Evolutionary conservation across 2,888 invertebrate genomes (phyloP), one percentile per base, ranked within the genome.

Genomic region (Nemapogon koenigi): DNA sequence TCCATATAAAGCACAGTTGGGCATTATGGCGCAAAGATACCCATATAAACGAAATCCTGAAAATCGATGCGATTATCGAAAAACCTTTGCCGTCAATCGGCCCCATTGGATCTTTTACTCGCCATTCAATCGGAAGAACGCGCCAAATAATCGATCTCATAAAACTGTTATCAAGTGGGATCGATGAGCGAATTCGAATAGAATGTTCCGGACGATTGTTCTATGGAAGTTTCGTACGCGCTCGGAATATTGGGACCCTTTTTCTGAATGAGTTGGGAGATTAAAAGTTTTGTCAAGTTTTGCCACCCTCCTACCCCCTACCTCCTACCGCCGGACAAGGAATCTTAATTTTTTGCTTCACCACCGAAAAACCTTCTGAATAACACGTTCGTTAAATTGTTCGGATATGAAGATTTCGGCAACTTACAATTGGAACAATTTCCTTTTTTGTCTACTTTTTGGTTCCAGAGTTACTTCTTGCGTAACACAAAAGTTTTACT

Each of bases 241-340:
- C 19, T 33, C 33, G 19, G 33, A 33, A 33, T 33, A 31, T 31
- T 33, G 33, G 33, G 19, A 19, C 33, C 33, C 33, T 33, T 33
- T 33, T 33, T 33, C 33, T 33, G 19, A 33, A 33, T 33, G 33
- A 33, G 33, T 33, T 33, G 10, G 33, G 19, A 33, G 33, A 33
- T 33, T 33, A 33, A 33, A 33, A 33, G 33, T 33, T 33, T 33
- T 33, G 33, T 33, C 33, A 33, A 33, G 33, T 33, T 33, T 33
- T n/a, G n/a, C n/a, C n/a, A n/a, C n/a, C n/a, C 31, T 16, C 16
- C 17, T 19, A 19, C 19, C 33, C 33, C 14, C 17, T 6, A 6
- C 19, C 4, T 18, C 13, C n/a, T n/a, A n/a, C n/a, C n/a, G 14
- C 19, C 33, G 19, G 17, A 19, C 16, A 4, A 19, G 19, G 33